Percentiles rank a stretch among this genome's conserved stretches.
Conservation (phyloP, 1,140 invertebrate species). For the Drosophila biarmipes region DNA sequence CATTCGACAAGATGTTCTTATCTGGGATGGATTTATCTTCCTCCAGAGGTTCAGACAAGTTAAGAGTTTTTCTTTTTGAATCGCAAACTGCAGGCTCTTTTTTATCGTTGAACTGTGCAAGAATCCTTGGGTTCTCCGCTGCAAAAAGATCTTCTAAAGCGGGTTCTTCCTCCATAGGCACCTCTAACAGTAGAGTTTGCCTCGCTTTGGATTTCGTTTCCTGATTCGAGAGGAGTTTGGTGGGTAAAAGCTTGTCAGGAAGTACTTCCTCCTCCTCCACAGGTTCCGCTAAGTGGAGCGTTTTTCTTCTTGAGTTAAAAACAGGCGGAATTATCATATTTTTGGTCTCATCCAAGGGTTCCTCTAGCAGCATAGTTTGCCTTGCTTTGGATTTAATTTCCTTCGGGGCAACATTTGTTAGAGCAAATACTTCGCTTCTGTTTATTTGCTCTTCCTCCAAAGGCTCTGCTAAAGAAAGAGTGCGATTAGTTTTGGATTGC, state of each 20-base stretch:
- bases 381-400: background rate
- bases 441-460: slow-evolving; percentile 2
- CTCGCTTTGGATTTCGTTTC: background rate
- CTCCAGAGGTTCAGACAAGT: background rate
- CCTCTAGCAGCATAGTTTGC: slow-evolving; percentile 4
- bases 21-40: background rate
- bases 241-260: background rate
- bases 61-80: background rate
- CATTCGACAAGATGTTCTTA: background rate
- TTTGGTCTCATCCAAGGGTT: slow-evolving; percentile 4
- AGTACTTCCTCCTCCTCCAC: background rate
- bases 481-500: background rate
- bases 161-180: slow-evolving; percentile 20
- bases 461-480: slow-evolving; percentile 11
- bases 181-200: slow-evolving; percentile 15
- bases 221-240: background rate
- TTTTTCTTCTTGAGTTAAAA: slow-evolving; percentile 1
- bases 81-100: background rate
- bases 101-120: background rate
- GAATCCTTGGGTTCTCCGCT: no score
- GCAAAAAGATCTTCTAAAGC: no score
- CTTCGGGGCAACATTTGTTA: background rate
- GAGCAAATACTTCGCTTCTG: background rate
- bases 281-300: background rate
- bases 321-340: background rate